These are phyloP conservation scores for Pecten maximus DNA, from an alignment of 2,888 invertebrate species.

Conservation along the genomic window DNA sequence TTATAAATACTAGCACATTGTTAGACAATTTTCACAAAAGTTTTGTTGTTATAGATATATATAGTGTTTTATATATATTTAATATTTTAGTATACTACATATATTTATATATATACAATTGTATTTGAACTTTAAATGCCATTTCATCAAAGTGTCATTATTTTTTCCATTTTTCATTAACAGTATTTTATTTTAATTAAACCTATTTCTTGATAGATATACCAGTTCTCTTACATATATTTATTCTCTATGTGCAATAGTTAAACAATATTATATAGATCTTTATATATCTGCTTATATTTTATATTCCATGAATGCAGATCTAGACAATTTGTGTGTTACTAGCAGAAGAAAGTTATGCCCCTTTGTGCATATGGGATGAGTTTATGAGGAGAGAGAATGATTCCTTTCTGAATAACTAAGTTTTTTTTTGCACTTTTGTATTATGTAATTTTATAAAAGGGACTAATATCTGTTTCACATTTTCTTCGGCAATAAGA, in stretches of 20 bases:
- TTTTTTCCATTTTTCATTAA: neutral
- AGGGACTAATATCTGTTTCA: too few species aligned
- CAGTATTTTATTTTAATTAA: neutral
- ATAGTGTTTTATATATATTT: neutral
- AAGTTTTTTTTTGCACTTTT: too few species aligned
- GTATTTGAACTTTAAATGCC: neutral
- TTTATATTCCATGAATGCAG: neutral
- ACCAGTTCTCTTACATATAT: neutral
- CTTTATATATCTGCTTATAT: neutral
- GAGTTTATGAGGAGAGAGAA: too few species aligned
- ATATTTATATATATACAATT: neutral
- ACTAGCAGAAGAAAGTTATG: too few species aligned
- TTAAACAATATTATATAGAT: neutral
- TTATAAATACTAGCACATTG: neutral
- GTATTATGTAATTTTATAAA: too few species aligned
- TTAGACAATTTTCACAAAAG: neutral
- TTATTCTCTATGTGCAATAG: slow-evolving; percentile 6
- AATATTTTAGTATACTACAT: neutral
- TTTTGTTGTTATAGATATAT: neutral
- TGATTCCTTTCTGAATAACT: too few species aligned
- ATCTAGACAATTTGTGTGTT: neutral
- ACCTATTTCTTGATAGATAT: neutral
- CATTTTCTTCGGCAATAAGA: too few species aligned
- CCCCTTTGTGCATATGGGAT: too few species aligned
- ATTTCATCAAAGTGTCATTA: neutral